Evolutionary conservation across 30 jellyfish, hydroid and myxozoan genomes (phyloP).

Genomic region (Mastigias papua): DNA sequence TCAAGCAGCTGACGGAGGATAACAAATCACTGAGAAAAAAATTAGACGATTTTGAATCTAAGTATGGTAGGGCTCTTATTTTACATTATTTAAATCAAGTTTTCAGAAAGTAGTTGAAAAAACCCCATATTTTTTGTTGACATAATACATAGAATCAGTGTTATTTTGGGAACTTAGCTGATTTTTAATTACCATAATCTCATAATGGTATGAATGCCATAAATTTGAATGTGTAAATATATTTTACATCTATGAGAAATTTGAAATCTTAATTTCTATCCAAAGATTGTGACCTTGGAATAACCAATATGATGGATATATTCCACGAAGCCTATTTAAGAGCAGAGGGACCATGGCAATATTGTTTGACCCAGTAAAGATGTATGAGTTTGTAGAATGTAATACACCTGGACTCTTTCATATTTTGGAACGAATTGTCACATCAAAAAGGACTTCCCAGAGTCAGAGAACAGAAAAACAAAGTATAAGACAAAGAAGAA

Average conservation of each 20-base stretch:
- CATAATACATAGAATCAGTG: neutral
- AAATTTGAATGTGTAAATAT: neutral
- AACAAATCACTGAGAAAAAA: neutral
- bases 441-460: conserved; percentile 10
- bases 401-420: neutral
- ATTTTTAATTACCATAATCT: neutral
- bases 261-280: neutral
- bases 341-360: neutral
- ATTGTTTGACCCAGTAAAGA: neutral
- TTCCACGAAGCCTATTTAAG: neutral
- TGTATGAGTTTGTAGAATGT: neutral
- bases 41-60: conserved; percentile 6
- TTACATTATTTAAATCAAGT: no score
- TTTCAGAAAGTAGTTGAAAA: no score
- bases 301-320: neutral
- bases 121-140: neutral
- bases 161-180: neutral
- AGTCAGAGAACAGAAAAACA: conserved; percentile 16
- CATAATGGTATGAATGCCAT: neutral
- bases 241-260: neutral
- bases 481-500: neutral
- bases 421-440: neutral
- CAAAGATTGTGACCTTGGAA: neutral
- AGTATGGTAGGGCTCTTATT: neutral
- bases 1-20: conserved; percentile 12